Evolutionary conservation across 2,113 vertebrate species (phyloP), one percentile per base, ranked within the genome.

Genomic region (Malurus elegans): DNA sequence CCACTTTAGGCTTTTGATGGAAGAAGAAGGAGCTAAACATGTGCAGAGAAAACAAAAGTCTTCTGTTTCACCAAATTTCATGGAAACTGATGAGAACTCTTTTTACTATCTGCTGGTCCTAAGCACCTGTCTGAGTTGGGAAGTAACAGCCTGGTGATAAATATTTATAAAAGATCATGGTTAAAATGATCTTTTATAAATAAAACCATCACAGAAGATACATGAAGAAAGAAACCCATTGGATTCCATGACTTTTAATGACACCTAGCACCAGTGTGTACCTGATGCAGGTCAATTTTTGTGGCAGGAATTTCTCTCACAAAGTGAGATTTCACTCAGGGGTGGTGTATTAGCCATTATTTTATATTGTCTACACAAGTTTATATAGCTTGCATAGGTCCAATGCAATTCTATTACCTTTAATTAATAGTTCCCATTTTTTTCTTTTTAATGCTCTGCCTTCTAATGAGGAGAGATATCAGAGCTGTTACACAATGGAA

Each of bases 11-110:
- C 18, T 89, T 90, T 28, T 44, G 38, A 36, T 5, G 5, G 36
- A 94, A 67, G 10, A 72, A 10, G 17, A 80, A 53, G 14, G 28
- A 87, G 9, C 12, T 34, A 64, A 92, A 64, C 3, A 32, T 0
- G 0, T 40, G 11, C 1, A 2, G 16, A 62, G 20, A 9, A 67
- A 38, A 8, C 17, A 28, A n/a, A 90, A 62, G 31, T 18, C 10
- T 3, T 76, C n/a, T 66, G 3, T 28, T 88, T 25, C 58, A 56
- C 12, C 2, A 6, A 13, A 29, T 47, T 4, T 48, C 6, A 9
- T 14, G 10, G 42, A 84, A 89, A 20, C 10, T 8, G 14, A 14
- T 25, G 25, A 80, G n/a, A 91, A 66, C 5, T 71, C 8, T 62
- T 62, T 56, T 67, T 40, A 15, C 26, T 66, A 6, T 28, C 18